Base-by-base conservation (phyloP, 2,888 invertebrate genomes). In the Drosophila fungiperda region DNA sequence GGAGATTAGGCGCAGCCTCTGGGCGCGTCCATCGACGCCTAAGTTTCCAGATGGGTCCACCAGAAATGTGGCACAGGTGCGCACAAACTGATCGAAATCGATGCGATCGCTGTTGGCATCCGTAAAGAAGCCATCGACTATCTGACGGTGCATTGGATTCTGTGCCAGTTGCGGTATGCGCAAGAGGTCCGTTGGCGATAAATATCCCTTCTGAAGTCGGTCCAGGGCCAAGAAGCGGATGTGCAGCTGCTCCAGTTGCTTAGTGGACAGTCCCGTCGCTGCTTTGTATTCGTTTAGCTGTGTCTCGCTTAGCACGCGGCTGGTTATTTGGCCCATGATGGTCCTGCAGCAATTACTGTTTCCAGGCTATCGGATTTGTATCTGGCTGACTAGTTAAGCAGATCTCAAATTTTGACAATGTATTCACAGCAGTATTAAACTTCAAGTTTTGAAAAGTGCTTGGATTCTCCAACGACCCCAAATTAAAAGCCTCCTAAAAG, bases 61-160 rank as follows among this genome's bases (percentile, higher is more conserved):
- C 63, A 83, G 5, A 6, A 81, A 67, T 6, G 45, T 68, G 33
- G 84, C 67, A 26, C 82, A 83, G 3, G 48, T 63, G 20, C 68
- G 50, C 59, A 77, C 60, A 52, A 83, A 83, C 26, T 79, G 74
- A 7, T 26, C 42, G 15, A 83, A 84, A 8, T 29, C 17, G 7
- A 83, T 42, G 5, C 68, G 80, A 4, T 74, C 76, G 17, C 11
- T 20, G 20, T 2, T 36, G 15, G 40, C 0, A 23, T n/a, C 36
- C 20, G 73, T 52, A 36, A 84, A 87, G 70, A 84, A 85, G 9
- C 69, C 68, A 32, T 88, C 80, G 32, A 84, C 65, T 0, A 84
- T 62, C 45, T 78, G 78, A 4, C 69, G 73, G 35, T 82, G 74
- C 33, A 87, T 17, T 1, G 84, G 84, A 67, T 84, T 78, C 45